These are phyloP conservation scores for Mirounga angustirostris DNA, from an alignment of 2,113 vertebrate genomes.

Conservation along the genomic window DNA sequence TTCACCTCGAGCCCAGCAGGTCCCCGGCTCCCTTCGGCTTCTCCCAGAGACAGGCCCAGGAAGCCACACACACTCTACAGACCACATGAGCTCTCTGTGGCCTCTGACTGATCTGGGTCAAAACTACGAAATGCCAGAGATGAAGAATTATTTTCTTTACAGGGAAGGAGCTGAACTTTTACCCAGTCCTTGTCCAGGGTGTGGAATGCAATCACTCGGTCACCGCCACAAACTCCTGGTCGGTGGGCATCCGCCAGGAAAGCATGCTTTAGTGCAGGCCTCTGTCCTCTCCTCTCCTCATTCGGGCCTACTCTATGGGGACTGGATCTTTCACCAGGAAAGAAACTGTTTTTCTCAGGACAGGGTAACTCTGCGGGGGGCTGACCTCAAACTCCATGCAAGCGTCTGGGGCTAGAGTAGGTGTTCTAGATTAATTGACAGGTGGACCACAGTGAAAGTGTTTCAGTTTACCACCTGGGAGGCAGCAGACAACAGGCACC, in stretches of 20 bases:
- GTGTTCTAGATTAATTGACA: neutral
- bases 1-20: neutral
- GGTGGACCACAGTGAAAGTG: neutral
- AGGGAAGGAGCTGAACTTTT: constrained; percentile 75
- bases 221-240: constrained; percentile 16
- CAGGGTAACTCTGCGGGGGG: neutral
- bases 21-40: neutral
- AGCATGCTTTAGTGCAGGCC: neutral
- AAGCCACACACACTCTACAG: constrained; percentile 37
- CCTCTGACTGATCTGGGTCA: constrained; percentile 74
- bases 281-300: neutral
- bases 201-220: constrained; percentile 57
- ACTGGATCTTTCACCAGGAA: neutral
- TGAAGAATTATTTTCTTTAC: constrained; percentile 62
- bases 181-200: constrained; percentile 38
- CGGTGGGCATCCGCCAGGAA: neutral
- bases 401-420: neutral
- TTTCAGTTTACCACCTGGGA: constrained; percentile 5
- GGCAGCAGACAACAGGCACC: neutral
- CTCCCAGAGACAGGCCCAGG: neutral
- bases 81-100: neutral
- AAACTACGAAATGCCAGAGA: constrained; percentile 65
- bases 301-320: neutral
- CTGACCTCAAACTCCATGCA: neutral
- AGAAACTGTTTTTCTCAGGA: neutral